Percentiles rank a stretch among this genome's conserved stretches.
These are phyloP conservation scores for Parelbella ahira DNA, from an alignment of 2,888 invertebrate species.

Conservation along the genomic window DNA sequence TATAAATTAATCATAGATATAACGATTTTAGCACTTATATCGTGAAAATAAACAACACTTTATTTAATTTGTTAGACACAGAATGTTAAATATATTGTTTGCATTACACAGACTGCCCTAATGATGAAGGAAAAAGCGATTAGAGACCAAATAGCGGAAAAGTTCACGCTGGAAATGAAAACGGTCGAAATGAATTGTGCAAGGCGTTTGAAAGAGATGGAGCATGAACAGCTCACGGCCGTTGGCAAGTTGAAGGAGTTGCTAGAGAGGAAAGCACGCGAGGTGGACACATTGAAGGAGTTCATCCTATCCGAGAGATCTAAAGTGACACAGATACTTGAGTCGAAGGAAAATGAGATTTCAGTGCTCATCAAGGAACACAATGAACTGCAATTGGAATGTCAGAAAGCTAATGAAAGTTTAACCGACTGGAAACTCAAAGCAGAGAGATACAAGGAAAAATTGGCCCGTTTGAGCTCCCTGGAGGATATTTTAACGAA, in stretches of 20 bases:
- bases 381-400: conserved; percentile 56
- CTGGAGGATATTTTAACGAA: conserved; percentile 59
- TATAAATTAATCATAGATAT: too few species aligned
- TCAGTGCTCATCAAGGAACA: conserved; percentile 68
- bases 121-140: conserved; percentile 80
- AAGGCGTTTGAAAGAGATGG: conserved; percentile 69
- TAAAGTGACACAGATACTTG: conserved; percentile 72
- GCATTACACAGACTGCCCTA: conserved; percentile 60
- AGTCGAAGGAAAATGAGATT: conserved; percentile 75
- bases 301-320: conserved; percentile 73
- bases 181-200: conserved; percentile 77
- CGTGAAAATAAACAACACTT: too few species aligned
- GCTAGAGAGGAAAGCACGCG: conserved; percentile 74
- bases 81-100: too few species aligned
- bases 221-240: conserved; percentile 68
- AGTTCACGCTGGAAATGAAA: conserved; percentile 82
- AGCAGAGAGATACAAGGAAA: conserved; percentile 62
- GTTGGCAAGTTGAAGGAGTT: conserved; percentile 70
- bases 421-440: conserved; percentile 58
- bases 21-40: too few species aligned
- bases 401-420: conserved; percentile 57
- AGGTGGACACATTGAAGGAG: conserved; percentile 74
- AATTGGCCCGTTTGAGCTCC: conserved; percentile 50
- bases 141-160: conserved; percentile 84
- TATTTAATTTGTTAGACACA: too few species aligned